These are phyloP conservation scores for Lamellibrachia columna DNA, from an alignment of 2,888 invertebrate species.

Conservation along the genomic window DNA sequence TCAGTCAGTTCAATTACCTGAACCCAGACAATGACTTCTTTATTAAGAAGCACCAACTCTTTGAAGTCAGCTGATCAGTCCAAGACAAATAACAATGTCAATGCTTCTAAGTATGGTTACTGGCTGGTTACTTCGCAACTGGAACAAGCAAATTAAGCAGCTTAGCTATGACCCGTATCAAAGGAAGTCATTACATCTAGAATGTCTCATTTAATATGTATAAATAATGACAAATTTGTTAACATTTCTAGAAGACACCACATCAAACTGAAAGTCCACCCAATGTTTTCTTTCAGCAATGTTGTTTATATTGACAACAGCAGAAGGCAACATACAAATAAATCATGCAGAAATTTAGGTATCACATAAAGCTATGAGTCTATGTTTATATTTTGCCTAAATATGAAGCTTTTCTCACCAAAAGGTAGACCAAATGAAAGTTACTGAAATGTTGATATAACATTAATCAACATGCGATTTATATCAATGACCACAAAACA, in stretches of 20 bases:
- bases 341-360: too few species aligned
- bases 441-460: neutral
- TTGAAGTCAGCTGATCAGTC: neutral
- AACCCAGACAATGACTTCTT: neutral
- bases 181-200: neutral
- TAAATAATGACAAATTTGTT: neutral
- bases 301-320: neutral
- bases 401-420: neutral
- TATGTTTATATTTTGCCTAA: neutral
- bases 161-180: neutral
- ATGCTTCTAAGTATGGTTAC: neutral
- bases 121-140: neutral
- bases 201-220: neutral
- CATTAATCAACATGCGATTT: neutral
- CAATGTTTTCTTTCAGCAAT: neutral
- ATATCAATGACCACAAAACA: neutral
- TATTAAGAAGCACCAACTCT: slow-evolving; percentile 10
- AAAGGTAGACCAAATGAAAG: neutral
- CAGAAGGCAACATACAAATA: neutral
- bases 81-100: neutral
- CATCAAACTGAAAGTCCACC: neutral
- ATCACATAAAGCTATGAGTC: neutral
- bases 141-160: neutral
- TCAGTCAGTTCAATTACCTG: neutral
- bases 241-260: neutral